Base-by-base conservation (phyloP, 23 tunicate species). In the Botrylloides violaceus region DNA sequence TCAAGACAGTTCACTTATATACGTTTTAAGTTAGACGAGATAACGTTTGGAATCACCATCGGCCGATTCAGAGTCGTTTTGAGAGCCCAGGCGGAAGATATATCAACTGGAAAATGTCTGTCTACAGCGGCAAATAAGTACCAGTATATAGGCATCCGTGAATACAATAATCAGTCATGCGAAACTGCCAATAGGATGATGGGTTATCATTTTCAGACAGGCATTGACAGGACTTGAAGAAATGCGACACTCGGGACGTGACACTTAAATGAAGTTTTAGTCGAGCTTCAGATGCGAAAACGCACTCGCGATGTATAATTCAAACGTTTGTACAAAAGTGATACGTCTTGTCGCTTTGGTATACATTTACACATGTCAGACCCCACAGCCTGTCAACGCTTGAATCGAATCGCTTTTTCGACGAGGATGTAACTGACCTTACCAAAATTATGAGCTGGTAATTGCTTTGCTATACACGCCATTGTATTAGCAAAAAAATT, bases 241-340 rank as follows among this genome's bases (percentile, higher is more conserved):
- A 43, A 43, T 15, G 53, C 53, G 53, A 43, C 53, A 43, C 53
- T 43, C 53, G 53, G 53, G 53, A 43, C 53, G 53, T 43, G 53
- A 43, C 53, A 43, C 53, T 43, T 43, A 43, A 43, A 43, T 43
- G 53, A 43, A 43, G 53, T 43, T 43, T 43, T 43, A 7, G 53
- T 43, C 53, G 53, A 43, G 53, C 53, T 7, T 9, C 53, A 43
- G 12, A 43, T 7, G 53, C 53, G 9, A 43, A 43, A 43, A 43
- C 53, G 12, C 9, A 15, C 53, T 9, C 53, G 53, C 53, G 53
- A 15, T 43, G 15, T 43, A 7, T 43, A 43, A 43, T 43, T 43
- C 12, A 43, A 43, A 43, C 53, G 53, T 43, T 15, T 15, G 53
- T 15, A 43, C 53, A 9, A 15, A 15, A 7, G 53, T 7, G 9